These are phyloP conservation scores for Marmota monax DNA, from an alignment of 2,113 vertebrate species.

Conservation along the genomic window DNA sequence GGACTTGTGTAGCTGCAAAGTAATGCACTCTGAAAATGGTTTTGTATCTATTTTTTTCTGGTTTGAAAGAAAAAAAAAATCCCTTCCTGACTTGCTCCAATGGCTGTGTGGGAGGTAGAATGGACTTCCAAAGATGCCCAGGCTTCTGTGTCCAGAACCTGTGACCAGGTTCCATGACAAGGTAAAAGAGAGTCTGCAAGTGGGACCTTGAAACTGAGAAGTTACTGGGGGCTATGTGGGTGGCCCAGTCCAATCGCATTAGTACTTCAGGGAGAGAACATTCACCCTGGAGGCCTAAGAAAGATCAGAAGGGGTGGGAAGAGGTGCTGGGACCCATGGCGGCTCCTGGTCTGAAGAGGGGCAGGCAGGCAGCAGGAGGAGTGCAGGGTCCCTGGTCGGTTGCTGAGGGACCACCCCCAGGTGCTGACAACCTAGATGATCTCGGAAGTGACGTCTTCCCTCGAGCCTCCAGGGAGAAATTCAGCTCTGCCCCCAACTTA, in stretches of 20 bases:
- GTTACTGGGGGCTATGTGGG: not conserved
- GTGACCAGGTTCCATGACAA: not conserved
- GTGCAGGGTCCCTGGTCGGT: no score
- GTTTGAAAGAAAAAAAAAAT: not conserved
- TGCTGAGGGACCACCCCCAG: no score
- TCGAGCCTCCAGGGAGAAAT: not conserved
- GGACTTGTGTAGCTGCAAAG: not conserved
- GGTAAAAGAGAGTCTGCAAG: not conserved
- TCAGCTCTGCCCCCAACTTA: not conserved
- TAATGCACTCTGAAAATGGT: not conserved
- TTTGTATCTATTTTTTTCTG: not conserved
- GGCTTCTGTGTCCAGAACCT: not conserved
- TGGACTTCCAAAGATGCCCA: not conserved
- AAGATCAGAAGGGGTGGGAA: not conserved
- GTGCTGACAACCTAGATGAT: not conserved
- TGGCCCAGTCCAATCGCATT: not conserved
- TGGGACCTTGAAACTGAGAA: not conserved
- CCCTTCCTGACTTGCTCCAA: not conserved
- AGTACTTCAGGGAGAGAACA: not conserved
- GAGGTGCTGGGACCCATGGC: accelerated
- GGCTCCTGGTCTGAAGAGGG: not conserved
- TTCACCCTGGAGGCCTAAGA: not conserved
- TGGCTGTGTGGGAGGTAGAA: not conserved
- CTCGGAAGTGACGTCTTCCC: not conserved
- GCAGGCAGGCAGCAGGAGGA: accelerated